Base-by-base conservation (phyloP, 23 tunicate genomes). In the Styela clava region DNA sequence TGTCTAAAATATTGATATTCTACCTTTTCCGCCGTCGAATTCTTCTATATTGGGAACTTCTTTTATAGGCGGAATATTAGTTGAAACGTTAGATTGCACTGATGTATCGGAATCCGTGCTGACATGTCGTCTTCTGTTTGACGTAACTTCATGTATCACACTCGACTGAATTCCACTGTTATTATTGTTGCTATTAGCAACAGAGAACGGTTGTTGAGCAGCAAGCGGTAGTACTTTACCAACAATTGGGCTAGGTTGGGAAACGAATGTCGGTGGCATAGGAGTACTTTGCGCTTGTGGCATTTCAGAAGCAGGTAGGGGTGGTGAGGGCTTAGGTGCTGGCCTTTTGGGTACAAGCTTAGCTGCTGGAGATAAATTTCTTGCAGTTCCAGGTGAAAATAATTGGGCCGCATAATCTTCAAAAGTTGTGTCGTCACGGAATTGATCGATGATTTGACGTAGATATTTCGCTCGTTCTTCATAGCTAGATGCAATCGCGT, bases 331-430 rank as follows among this genome's bases (percentile, higher is more conserved):
- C 3, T 30, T 31, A 9, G 72, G 78, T 3, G 79, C 35, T 18
- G 83, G 31, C 22, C 83, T 31, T 25, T 71, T 71, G 18, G 77
- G 24, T 3, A 35, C 32, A 26, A 16, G 3, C 16, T 71, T 71
- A 21, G 77, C 16, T 0, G 73, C 44, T 1, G 83, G 52, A 61
- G 73, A 34, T 12, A 35, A 9, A 7, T 1, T 84, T 29, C 25
- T 69, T 69, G 74, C 69, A 24, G 84, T 85, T 2, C 67, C 88
- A 34, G 97, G 97, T 31, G 61, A 83, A 67, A 83, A 92, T 34
- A 92, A 63, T n/a, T 74, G 79, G 52, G 88, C 78, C 69, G 92
- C 77, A 68, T 86, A 92, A 44, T 92, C 91, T 79, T 92, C 97
- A 62, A 87, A 92, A 9, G 97, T 92, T 26, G 69, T 78, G 20